Evolutionary conservation across 30 jellyfish, hydroid and myxozoan species (phyloP).

Genomic region (Pelagia noctiluca): DNA sequence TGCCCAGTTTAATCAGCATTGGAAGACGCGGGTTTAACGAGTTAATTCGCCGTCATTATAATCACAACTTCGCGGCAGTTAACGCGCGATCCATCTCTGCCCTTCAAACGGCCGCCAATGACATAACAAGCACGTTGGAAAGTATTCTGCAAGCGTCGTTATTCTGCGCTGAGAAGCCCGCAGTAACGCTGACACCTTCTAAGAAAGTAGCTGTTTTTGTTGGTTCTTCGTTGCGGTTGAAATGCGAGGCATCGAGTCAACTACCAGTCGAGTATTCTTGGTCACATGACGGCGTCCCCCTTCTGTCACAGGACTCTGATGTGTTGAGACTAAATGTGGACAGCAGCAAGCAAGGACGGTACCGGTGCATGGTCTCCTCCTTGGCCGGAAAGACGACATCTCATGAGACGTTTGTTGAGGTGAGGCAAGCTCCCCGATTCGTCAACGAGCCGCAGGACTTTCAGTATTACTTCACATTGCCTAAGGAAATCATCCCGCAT

Average conservation of each 20-base stretch:
- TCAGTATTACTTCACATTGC: constrained; percentile 29
- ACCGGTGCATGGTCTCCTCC: constrained; percentile 55
- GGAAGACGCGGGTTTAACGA: background rate
- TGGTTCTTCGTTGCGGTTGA: constrained; percentile 11
- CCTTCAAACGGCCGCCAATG: background rate
- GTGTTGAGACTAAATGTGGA: constrained; percentile 34
- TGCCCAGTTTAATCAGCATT: constrained; percentile 41
- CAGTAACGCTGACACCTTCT: constrained; percentile 20
- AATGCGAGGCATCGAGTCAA: constrained; percentile 50
- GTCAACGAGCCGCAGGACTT: constrained; percentile 51
- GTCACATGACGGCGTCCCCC: constrained; percentile 25
- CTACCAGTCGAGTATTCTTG: constrained; percentile 47
- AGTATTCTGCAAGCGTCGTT: constrained; percentile 6
- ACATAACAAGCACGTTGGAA: background rate
- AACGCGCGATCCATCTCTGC: background rate
- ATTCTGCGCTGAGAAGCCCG: constrained; percentile 61
- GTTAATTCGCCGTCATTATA: background rate
- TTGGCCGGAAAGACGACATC: constrained; percentile 49
- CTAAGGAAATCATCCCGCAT: constrained; percentile 33
- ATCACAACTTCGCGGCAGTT: background rate
- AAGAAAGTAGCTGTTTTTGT: background rate
- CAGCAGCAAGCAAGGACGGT: constrained; percentile 32
- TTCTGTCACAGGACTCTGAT: constrained; percentile 31
- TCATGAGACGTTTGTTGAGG: constrained; percentile 43
- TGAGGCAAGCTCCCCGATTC: constrained; percentile 30